A percentile compares a stretch with the other conserved stretches of the same genome.
Evolutionary conservation across 1,140 invertebrate genomes (phyloP).

Genomic region (Notospermus geniculatus): DNA sequence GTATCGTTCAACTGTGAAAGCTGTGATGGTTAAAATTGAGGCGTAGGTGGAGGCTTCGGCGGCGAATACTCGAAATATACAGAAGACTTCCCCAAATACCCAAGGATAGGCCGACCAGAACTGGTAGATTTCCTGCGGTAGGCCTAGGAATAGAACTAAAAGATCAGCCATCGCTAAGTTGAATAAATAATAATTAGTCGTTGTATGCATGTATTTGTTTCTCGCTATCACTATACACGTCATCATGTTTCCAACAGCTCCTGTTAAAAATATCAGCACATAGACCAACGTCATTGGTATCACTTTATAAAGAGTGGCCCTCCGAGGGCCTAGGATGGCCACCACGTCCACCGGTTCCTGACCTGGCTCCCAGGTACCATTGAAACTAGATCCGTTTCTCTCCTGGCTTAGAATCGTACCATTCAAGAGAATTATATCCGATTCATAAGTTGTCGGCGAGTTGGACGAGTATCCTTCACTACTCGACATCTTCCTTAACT

Average conservation of each 20-base stretch:
- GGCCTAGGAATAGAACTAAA: conserved; percentile 72
- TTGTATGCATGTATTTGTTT: conserved; percentile 80
- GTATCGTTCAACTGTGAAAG: conserved; percentile 54
- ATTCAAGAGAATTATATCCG: no score
- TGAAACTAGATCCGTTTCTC: no score
- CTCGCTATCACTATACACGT: conserved; percentile 89
- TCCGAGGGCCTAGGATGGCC: conserved; percentile 15
- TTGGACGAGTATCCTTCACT: no score
- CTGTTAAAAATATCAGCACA: conserved; percentile 77
- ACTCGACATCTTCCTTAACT: no score
- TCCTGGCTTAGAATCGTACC: no score
- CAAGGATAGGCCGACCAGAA: conserved; percentile 87
- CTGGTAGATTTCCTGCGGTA: conserved; percentile 80
- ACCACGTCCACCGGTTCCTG: conserved; percentile 5
- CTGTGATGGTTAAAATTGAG: conserved; percentile 51
- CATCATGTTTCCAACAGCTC: conserved; percentile 84
- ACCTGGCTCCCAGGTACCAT: no score
- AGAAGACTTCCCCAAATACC: conserved; percentile 81
- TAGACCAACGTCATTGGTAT: conserved; percentile 70
- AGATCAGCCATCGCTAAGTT: conserved; percentile 90
- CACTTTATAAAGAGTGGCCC: conserved; percentile 22
- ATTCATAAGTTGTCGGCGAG: no score
- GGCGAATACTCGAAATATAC: conserved; percentile 74
- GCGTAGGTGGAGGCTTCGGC: conserved; percentile 78
- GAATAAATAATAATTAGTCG: conserved; percentile 87